These are phyloP conservation scores for Otus sunia DNA, from an alignment of 2,113 vertebrate genomes.

Conservation along the genomic window DNA sequence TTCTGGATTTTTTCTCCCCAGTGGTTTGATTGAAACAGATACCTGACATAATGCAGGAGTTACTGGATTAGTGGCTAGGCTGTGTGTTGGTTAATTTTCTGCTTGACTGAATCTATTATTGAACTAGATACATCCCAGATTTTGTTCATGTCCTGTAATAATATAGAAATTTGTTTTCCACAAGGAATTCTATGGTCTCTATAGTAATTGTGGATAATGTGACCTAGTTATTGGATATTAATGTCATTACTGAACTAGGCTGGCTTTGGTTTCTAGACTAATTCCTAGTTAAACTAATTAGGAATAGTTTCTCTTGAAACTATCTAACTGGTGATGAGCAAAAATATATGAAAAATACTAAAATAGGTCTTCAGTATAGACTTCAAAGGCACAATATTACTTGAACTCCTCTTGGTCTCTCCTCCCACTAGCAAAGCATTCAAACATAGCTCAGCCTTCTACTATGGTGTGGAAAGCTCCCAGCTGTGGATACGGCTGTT, in stretches of 20 bases:
- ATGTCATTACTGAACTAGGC: not conserved
- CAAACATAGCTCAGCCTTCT: not conserved
- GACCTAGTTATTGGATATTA: not conserved
- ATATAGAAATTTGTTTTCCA: not conserved
- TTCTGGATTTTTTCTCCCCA: not conserved
- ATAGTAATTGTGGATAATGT: not conserved
- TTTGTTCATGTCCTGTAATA: not conserved
- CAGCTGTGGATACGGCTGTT: accelerated
- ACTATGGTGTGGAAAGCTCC: accelerated
- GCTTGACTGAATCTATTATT: not conserved
- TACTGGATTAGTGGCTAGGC: not conserved
- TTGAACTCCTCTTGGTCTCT: not conserved
- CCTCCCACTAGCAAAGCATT: not conserved
- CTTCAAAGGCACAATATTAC: not conserved
- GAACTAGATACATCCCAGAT: not conserved
- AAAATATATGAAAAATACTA: not conserved
- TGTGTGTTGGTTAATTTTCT: slow-evolving; percentile 17
- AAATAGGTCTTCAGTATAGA: not conserved
- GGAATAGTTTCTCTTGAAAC: not conserved
- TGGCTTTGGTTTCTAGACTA: not conserved
- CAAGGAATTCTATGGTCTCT: not conserved
- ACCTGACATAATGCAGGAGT: not conserved
- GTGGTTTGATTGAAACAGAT: slow-evolving; percentile 1
- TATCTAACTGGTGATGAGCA: not conserved
- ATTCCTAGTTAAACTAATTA: not conserved